Percentiles rank a stretch among this genome's conserved stretches.
Conservation (phyloP, 2,888 invertebrate species). For the Tiliacea aurago region DNA sequence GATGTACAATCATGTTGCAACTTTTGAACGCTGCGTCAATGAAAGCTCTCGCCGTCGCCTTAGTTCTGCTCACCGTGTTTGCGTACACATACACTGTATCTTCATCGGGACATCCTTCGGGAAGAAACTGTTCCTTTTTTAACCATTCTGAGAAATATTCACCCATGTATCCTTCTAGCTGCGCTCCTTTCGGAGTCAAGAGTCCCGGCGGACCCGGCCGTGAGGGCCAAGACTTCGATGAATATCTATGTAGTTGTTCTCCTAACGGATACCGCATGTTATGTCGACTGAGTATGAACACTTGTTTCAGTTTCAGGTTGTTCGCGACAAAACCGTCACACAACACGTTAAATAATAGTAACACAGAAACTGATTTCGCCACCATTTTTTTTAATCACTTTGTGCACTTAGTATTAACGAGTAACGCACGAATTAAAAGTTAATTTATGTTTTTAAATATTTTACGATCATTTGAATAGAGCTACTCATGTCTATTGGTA, state of each 20-base stretch:
- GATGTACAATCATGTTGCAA: constrained; percentile 40
- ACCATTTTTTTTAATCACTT: constrained; percentile 40
- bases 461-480: background rate
- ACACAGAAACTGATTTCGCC: constrained; percentile 24
- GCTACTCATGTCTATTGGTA: background rate
- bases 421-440: background rate
- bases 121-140: constrained; percentile 41
- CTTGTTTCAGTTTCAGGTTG: constrained; percentile 53
- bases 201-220: constrained; percentile 8
- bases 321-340: constrained; percentile 8
- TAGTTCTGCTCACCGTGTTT: constrained; percentile 29
- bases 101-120: constrained; percentile 50
- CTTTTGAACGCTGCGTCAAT: constrained; percentile 37
- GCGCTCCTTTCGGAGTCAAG: constrained; percentile 51
- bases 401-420: background rate
- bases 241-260: constrained; percentile 9
- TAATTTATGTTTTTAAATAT: background rate
- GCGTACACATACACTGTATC: constrained; percentile 43
- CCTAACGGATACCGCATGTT: constrained; percentile 33
- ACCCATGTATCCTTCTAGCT: constrained; percentile 56
- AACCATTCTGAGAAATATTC: constrained; percentile 61
- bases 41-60: constrained; percentile 48
- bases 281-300: constrained; percentile 60
- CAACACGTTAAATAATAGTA: constrained; percentile 20
- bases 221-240: constrained; percentile 46